A percentile compares a stretch with the other conserved stretches of the same genome.
phyloP scores from a whole-genome alignment of 2,113 vertebrate genomes.

The Toxotes chatareus region DNA sequence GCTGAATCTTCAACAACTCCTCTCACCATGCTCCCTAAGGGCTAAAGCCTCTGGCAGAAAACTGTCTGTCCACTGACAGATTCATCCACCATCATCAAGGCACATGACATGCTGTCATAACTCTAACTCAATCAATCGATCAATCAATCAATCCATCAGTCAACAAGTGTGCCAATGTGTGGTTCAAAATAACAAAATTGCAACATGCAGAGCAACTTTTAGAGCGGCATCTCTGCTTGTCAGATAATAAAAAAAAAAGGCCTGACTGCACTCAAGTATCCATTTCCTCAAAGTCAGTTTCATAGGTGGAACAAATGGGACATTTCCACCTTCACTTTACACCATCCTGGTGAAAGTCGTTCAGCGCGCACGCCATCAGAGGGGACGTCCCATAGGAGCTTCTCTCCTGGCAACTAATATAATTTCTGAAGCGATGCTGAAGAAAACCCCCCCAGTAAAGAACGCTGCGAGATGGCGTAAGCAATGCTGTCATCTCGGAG shows the following conservation, averaged over 20 bases:
- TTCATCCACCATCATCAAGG: slow-evolving; percentile 52
- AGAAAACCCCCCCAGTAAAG: slow-evolving; percentile 59
- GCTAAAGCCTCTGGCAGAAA: slow-evolving; percentile 72
- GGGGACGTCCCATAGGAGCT: slow-evolving; percentile 71
- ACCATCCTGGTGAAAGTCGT: slow-evolving; percentile 71
- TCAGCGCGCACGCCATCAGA: slow-evolving; percentile 67
- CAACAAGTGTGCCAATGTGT: background rate
- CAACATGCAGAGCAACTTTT: slow-evolving; percentile 28
- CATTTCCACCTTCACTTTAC: slow-evolving; percentile 70
- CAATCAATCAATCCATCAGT: slow-evolving; percentile 47
- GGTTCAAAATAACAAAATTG: slow-evolving; percentile 25
- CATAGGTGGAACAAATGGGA: slow-evolving; percentile 63
- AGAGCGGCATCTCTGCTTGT: slow-evolving; percentile 24
- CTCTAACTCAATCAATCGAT: slow-evolving; percentile 51
- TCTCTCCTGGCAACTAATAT: slow-evolving; percentile 74
- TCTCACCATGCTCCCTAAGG: slow-evolving; percentile 63
- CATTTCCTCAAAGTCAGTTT: slow-evolving; percentile 65
- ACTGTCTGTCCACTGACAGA: slow-evolving; percentile 73
- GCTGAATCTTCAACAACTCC: slow-evolving; percentile 68
- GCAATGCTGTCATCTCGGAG: slow-evolving; percentile 73
- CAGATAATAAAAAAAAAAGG: slow-evolving; percentile 39
- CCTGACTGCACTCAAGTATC: slow-evolving; percentile 42
- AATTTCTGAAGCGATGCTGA: slow-evolving; percentile 74
- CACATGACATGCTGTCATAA: slow-evolving; percentile 57
- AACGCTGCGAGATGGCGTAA: slow-evolving; percentile 58